Percentiles rank a stretch among this genome's conserved stretches.
phyloP scores from a whole-genome alignment of 2,888 invertebrate genomes.

The Scaptomyza caliginosa region DNA sequence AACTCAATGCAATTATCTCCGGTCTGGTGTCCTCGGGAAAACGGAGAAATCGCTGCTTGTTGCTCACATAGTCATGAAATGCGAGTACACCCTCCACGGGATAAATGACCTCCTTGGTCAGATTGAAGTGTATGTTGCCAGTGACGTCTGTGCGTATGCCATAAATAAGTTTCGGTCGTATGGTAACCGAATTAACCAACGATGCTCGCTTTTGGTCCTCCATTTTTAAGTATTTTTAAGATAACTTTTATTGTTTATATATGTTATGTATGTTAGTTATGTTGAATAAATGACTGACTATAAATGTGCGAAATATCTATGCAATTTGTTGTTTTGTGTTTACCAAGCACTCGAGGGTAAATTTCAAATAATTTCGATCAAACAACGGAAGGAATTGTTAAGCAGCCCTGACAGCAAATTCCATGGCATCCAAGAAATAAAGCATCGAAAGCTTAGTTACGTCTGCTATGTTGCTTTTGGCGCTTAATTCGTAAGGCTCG shows the following conservation, averaged over 20 bases:
- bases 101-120: constrained; percentile 91
- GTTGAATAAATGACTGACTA: neutral
- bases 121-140: constrained; percentile 89
- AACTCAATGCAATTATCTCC: constrained; percentile 79
- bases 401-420: constrained; percentile 69
- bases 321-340: constrained; percentile 21
- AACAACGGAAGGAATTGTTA: constrained; percentile 58
- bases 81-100: constrained; percentile 91
- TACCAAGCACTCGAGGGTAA: constrained; percentile 19
- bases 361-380: constrained; percentile 62
- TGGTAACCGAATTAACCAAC: constrained; percentile 62
- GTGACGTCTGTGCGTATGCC: constrained; percentile 84
- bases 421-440: constrained; percentile 56
- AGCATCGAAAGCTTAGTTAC: constrained; percentile 10
- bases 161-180: constrained; percentile 82
- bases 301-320: neutral
- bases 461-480: constrained; percentile 20
- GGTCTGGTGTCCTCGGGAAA: constrained; percentile 81
- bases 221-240: constrained; percentile 41
- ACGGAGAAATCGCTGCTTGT: constrained; percentile 89
- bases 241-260: no score
- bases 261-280: neutral
- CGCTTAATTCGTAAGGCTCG: constrained; percentile 13
- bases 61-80: constrained; percentile 89
- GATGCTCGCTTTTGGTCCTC: constrained; percentile 52